Percentiles rank a stretch among this genome's conserved stretches.
Evolutionary conservation across 2,888 invertebrate genomes (phyloP).

Genomic region (Eupithecia abbreviata): DNA sequence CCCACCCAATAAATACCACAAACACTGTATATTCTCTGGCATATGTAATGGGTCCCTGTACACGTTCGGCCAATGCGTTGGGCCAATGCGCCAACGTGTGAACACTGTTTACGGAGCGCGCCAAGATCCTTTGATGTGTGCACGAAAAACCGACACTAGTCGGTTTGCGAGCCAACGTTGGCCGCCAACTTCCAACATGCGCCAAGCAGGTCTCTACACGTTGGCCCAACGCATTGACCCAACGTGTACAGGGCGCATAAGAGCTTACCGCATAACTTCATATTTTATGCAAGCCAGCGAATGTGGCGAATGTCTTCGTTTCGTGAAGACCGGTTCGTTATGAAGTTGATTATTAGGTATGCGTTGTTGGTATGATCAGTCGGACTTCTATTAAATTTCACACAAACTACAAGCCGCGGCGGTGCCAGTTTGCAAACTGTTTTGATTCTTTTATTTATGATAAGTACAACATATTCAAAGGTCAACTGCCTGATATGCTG

Average conservation of each 20-base stretch:
- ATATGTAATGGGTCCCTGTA: too few species aligned
- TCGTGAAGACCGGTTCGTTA: background rate
- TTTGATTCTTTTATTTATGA: background rate
- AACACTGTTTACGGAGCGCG: too few species aligned
- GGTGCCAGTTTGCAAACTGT: background rate
- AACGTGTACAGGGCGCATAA: background rate
- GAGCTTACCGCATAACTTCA: conserved; percentile 16
- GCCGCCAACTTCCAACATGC: too few species aligned
- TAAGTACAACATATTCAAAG: background rate
- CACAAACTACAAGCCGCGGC: background rate
- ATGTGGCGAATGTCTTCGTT: background rate
- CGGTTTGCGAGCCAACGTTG: too few species aligned
- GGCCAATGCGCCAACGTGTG: too few species aligned
- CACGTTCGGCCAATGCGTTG: too few species aligned
- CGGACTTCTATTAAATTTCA: background rate
- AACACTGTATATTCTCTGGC: too few species aligned
- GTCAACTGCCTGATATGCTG: background rate
- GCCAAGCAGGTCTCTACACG: too few species aligned
- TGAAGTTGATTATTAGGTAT: background rate
- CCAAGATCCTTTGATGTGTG: too few species aligned
- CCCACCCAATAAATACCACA: too few species aligned
- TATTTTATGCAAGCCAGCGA: background rate
- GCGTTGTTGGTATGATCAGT: background rate
- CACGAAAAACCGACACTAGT: too few species aligned
- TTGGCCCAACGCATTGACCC: too few species aligned